Evolutionary conservation across 92 coral and sea anemone genomes (phyloP).

Genomic region (Bergia sp.): DNA sequence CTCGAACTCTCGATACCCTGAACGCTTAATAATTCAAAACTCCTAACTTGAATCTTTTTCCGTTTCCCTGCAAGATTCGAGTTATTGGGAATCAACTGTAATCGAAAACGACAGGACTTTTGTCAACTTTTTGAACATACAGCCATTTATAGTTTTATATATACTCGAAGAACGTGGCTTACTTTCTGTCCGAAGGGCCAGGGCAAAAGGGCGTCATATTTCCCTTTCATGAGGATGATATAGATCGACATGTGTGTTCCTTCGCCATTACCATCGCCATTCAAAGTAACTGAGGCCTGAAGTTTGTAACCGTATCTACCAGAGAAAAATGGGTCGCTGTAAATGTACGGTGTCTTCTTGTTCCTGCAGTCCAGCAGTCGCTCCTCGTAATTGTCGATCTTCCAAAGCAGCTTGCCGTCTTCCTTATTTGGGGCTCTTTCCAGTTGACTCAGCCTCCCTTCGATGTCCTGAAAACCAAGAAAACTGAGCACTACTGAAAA

Average conservation of each 20-base stretch:
- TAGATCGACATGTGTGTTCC: slow-evolving; percentile 29
- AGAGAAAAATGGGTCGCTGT: slow-evolving; percentile 37
- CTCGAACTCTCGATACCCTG: not conserved
- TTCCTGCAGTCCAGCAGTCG: slow-evolving; percentile 9
- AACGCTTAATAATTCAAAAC: no score
- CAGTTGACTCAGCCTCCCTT: slow-evolving; percentile 24
- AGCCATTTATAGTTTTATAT: no score
- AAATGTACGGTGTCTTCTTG: not conserved
- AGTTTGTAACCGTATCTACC: slow-evolving; percentile 45
- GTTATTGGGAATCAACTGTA: not conserved
- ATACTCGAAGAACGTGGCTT: not conserved
- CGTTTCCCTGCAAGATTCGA: no score
- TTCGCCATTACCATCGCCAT: slow-evolving; percentile 38
- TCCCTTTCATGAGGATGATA: slow-evolving; percentile 30
- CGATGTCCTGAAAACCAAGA: slow-evolving; percentile 1
- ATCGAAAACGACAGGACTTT: no score
- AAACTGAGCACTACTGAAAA: no score
- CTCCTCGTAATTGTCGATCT: slow-evolving; percentile 28
- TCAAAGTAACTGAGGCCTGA: slow-evolving; percentile 17
- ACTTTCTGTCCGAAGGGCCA: slow-evolving; percentile 40
- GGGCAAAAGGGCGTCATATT: slow-evolving; percentile 33
- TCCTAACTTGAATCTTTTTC: no score
- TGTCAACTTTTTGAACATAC: no score
- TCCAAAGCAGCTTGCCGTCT: slow-evolving; percentile 39
- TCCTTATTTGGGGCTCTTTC: slow-evolving; percentile 41